Evolutionary conservation across 2,888 invertebrate species (phyloP).

Genomic region (Netelia fuscicornis): DNA sequence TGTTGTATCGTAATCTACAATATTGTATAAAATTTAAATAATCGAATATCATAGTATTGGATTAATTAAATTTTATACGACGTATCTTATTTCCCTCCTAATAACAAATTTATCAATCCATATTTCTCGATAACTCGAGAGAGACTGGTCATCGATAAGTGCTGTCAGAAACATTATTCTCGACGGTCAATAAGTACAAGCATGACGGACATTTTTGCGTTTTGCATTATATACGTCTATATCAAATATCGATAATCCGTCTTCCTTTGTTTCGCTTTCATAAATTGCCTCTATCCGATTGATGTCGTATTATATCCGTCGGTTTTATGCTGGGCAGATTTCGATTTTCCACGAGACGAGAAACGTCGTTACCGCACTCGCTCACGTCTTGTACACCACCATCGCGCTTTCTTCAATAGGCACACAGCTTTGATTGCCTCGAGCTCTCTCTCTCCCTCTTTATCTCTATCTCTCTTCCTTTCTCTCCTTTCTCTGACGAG

Average conservation of each 20-base stretch:
- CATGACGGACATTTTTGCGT: not conserved
- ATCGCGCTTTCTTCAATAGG: too few species aligned
- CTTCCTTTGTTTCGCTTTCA: constrained; percentile 1
- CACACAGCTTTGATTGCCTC: not conserved
- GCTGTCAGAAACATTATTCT: not conserved
- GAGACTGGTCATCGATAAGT: not conserved
- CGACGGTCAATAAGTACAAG: too few species aligned
- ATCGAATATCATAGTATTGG: too few species aligned
- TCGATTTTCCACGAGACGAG: constrained; percentile 46
- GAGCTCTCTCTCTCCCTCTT: not conserved
- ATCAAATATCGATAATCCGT: constrained; percentile 4
- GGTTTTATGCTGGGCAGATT: constrained; percentile 1
- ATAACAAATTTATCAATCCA: too few species aligned
- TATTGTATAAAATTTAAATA: too few species aligned
- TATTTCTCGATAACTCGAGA: too few species aligned
- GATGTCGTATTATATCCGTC: not conserved
- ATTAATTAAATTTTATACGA: too few species aligned
- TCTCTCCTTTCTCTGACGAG: too few species aligned
- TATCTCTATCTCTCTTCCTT: not conserved
- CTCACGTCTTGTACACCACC: too few species aligned
- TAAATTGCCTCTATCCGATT: constrained; percentile 45
- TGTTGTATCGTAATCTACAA: too few species aligned
- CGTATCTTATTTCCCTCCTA: too few species aligned
- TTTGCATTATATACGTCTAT: not conserved
- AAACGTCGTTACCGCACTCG: constrained; percentile 18